These are phyloP conservation scores for Mythimna vitellina DNA, from an alignment of 2,888 invertebrate genomes.

Conservation along the genomic window DNA sequence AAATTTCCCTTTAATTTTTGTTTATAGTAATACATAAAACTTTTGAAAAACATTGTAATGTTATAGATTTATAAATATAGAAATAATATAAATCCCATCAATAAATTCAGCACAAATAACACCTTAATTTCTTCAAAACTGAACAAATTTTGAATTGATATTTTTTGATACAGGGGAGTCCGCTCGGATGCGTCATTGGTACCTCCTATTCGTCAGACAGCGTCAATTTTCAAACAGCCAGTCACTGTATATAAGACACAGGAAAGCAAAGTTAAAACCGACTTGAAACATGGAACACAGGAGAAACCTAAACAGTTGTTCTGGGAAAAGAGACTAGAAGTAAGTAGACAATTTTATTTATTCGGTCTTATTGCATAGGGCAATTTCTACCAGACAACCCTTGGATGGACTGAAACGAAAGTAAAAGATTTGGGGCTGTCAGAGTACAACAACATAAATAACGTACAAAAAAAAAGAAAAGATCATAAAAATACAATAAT, in stretches of 20 bases:
- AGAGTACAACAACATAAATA: too few species aligned
- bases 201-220: slow-evolving; percentile 98
- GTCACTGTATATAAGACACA: slow-evolving; percentile 98
- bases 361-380: too few species aligned
- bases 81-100: background rate
- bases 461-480: too few species aligned
- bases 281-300: slow-evolving; percentile 97
- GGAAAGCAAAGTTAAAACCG: slow-evolving; percentile 96
- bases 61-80: background rate
- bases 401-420: too few species aligned
- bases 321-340: slow-evolving; percentile 95
- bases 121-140: background rate
- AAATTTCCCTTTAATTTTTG: background rate
- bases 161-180: slow-evolving; percentile 91
- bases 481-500: too few species aligned
- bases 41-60: background rate
- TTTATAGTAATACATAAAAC: background rate
- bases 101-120: slow-evolving; percentile 5
- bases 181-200: slow-evolving; percentile 97
- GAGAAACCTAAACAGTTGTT: slow-evolving; percentile 97
- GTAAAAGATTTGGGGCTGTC: too few species aligned
- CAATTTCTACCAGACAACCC: too few species aligned
- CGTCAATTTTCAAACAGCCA: slow-evolving; percentile 99
- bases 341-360: slow-evolving; percentile 61
- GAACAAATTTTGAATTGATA: slow-evolving; percentile 7